phyloP scores from a whole-genome alignment of 1,140 invertebrate genomes.

The Thereuonema tuberculata region DNA sequence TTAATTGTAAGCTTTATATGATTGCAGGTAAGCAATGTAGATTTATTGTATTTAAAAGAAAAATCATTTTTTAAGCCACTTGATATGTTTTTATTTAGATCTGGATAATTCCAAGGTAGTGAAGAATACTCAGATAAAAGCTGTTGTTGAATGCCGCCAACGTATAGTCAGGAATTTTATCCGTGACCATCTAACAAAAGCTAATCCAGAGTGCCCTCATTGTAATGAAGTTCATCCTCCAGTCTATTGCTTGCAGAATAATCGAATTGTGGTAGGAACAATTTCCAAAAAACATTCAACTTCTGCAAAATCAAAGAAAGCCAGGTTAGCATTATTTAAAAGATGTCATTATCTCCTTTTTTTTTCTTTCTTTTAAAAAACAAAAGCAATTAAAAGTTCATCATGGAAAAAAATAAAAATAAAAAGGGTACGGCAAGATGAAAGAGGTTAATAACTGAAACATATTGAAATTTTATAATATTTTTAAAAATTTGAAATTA shows the following conservation, averaged over 20 bases:
- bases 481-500: too few species aligned
- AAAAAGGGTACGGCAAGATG: too few species aligned
- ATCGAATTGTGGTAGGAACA: constrained; percentile 9
- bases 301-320: neutral
- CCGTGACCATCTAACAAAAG: constrained; percentile 17
- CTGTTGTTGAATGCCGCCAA: constrained; percentile 21
- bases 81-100: neutral
- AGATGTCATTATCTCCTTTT: neutral
- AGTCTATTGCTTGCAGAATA: constrained; percentile 13
- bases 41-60: neutral
- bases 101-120: neutral
- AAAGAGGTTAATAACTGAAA: too few species aligned
- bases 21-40: neutral
- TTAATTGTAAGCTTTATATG: neutral
- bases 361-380: too few species aligned
- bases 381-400: too few species aligned
- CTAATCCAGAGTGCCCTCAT: constrained; percentile 23
- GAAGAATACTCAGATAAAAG: constrained; percentile 15
- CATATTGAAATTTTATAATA: too few species aligned
- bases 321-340: neutral
- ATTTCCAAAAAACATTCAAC: neutral
- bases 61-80: too few species aligned
- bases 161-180: constrained; percentile 21
- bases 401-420: too few species aligned
- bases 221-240: constrained; percentile 19